Evolutionary conservation across 1,140 invertebrate species (phyloP).

Genomic region (Trichonephila inaurata): DNA sequence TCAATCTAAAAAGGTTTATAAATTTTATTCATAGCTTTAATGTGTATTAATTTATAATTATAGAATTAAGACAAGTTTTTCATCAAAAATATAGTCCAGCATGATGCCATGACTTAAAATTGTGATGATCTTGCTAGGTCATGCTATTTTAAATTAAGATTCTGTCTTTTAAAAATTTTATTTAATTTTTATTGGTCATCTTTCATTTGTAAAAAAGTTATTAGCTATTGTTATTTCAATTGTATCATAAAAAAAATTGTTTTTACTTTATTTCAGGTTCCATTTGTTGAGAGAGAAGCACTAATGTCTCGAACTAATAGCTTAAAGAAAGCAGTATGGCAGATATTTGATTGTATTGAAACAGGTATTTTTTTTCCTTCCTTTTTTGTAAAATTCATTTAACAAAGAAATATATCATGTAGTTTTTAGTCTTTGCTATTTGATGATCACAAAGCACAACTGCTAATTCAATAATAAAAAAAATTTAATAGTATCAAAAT

Average conservation of each 20-base stretch:
- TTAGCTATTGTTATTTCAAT: not conserved
- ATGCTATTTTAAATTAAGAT: not conserved
- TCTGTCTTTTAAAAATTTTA: not conserved
- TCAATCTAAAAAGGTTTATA: conserved; percentile 64
- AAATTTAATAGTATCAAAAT: too few relatives aligned
- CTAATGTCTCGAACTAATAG: conserved; percentile 87
- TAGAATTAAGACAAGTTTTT: too few relatives aligned
- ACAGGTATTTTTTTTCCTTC: conserved; percentile 78
- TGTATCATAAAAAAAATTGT: not conserved
- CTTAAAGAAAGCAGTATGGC: conserved; percentile 92
- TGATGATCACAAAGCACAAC: too few relatives aligned
- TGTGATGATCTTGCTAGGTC: not conserved
- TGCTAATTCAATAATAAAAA: too few relatives aligned
- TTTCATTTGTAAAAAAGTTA: not conserved
- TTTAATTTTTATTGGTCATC: not conserved
- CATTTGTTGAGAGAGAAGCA: conserved; percentile 81
- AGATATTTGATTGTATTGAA: conserved; percentile 91
- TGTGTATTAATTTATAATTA: too few relatives aligned
- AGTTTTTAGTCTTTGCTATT: too few relatives aligned
- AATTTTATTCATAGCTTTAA: not conserved
- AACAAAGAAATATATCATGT: too few relatives aligned
- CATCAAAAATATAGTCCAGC: not conserved
- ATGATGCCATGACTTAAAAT: not conserved
- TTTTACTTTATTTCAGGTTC: conserved; percentile 76
- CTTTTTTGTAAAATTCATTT: too few relatives aligned